A percentile compares a stretch with the other conserved stretches of the same genome.
Evolutionary conservation across 2,113 vertebrate species (phyloP).

Genomic region (Alosa alosa): DNA sequence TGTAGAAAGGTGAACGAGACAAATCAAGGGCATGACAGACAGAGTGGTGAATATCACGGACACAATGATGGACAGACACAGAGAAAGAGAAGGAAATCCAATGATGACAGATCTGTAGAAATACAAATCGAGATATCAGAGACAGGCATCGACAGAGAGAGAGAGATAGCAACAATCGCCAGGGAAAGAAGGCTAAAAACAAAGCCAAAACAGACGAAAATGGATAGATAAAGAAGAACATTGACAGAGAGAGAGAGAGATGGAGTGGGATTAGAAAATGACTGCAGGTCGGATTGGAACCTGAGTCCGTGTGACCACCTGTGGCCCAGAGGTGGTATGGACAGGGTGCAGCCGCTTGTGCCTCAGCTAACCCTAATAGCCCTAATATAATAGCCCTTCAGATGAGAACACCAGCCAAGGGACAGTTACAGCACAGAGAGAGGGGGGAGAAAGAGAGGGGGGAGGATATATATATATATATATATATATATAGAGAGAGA

Average conservation of each 20-base stretch:
- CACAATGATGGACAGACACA: not conserved
- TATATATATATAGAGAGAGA: no score
- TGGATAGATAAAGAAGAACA: not conserved
- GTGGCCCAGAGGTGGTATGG: no score
- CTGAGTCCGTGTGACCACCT: no score
- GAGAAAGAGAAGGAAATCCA: constrained; percentile 25
- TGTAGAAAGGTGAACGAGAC: not conserved
- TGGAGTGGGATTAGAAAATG: no score
- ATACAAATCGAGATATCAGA: not conserved
- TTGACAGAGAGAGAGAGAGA: not conserved
- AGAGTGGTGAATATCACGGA: not conserved
- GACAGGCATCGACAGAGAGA: not conserved
- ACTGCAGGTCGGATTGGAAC: no score
- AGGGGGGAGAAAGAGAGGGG: not conserved
- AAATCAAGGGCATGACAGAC: not conserved
- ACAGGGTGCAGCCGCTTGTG: no score
- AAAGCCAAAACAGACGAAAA: not conserved
- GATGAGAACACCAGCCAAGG: no score
- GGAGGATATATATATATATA: no score
- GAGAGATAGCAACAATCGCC: not conserved
- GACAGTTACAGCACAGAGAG: no score
- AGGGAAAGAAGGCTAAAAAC: not conserved
- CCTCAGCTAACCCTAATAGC: no score
- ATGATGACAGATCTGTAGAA: not conserved
- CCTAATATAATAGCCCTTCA: no score